Conservation (phyloP, 1,140 invertebrate genomes). For the Rhizoglyphus robini region DNA sequence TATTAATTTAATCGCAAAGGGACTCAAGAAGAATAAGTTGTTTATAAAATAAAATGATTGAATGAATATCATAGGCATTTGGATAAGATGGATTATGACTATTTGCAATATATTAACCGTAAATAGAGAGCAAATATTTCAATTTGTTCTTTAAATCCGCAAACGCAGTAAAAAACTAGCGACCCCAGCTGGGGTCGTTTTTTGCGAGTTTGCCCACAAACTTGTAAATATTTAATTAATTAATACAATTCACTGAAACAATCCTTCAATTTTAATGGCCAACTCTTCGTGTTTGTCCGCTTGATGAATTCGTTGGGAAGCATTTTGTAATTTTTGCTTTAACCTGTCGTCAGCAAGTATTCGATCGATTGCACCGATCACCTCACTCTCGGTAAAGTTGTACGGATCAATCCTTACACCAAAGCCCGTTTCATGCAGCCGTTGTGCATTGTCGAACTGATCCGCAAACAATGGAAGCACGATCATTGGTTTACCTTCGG, state of each 20-base stretch:
- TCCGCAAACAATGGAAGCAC: slow-evolving; percentile 17
- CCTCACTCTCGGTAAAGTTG: slow-evolving; percentile 9
- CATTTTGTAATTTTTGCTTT: neutral
- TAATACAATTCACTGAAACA: too few species aligned
- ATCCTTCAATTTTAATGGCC: neutral
- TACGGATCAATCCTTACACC: slow-evolving; percentile 12
- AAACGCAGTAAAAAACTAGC: too few species aligned
- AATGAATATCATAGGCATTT: too few species aligned
- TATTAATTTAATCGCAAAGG: neutral
- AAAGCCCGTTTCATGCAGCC: slow-evolving; percentile 4
- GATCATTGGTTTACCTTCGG: slow-evolving; percentile 11
- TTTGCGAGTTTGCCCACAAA: too few species aligned
- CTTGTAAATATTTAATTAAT: too few species aligned
- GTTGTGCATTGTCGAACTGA: slow-evolving; percentile 21
- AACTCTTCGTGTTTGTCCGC: neutral
- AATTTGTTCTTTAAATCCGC: too few species aligned
- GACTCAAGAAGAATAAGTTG: too few species aligned
- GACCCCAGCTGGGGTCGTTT: too few species aligned
- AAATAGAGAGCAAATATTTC: too few species aligned
- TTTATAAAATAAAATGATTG: too few species aligned
- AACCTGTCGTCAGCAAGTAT: neutral
- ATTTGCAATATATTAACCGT: too few species aligned
- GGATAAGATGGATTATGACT: too few species aligned
- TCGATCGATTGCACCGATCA: slow-evolving; percentile 5
- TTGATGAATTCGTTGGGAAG: neutral